phyloP scores from a whole-genome alignment of 2,797 vertebrate genomes.

The Otus scops region DNA sequence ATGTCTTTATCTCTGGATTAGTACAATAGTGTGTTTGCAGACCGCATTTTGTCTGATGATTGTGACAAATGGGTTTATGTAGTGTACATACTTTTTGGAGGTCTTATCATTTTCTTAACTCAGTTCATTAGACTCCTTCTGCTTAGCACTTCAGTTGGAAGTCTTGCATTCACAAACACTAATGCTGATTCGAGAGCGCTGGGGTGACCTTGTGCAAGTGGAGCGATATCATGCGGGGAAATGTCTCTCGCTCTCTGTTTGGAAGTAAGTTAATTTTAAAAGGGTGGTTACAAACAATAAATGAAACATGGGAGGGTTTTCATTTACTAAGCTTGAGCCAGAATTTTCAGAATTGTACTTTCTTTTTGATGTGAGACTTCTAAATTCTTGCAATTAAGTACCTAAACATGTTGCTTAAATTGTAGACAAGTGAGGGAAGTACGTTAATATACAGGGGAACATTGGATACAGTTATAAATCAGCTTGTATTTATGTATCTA shows the following conservation, averaged over 20 bases:
- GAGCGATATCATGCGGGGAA: constrained; percentile 94
- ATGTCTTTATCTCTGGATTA: background rate
- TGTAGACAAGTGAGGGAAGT: background rate
- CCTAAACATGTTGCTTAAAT: background rate
- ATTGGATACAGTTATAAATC: background rate
- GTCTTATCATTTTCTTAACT: constrained; percentile 79
- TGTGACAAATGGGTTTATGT: background rate
- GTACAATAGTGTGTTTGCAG: background rate
- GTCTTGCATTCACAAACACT: constrained; percentile 97
- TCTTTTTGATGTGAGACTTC: background rate
- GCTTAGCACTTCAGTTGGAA: constrained; percentile 96
- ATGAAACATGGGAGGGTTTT: background rate
- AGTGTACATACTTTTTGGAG: background rate
- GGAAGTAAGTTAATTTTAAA: constrained; percentile 89
- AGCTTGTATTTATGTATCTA: background rate
- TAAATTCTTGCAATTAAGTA: background rate
- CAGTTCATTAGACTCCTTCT: constrained; percentile 89
- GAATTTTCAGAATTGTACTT: background rate
- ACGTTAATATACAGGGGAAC: background rate
- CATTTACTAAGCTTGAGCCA: background rate
- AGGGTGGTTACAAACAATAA: background rate
- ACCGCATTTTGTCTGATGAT: background rate
- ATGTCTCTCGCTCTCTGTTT: constrained; percentile 93
- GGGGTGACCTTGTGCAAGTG: constrained; percentile 98
- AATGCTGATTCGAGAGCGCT: constrained; percentile 95